Conservation (phyloP, 2,888 invertebrate genomes). For the Cataglyphis albicans region DNA sequence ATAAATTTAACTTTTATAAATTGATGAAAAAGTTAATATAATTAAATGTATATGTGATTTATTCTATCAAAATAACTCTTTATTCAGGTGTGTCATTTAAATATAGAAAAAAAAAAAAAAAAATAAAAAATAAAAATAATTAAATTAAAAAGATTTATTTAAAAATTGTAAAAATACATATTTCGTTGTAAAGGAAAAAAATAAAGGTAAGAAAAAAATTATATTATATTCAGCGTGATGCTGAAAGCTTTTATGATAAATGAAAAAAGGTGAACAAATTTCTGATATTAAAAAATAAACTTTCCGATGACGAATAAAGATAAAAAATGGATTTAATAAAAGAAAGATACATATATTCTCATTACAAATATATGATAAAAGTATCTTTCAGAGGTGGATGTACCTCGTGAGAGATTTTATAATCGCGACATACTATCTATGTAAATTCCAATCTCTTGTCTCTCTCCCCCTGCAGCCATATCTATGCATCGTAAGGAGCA, state of each 20-base stretch:
- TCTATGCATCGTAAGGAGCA: conserved; percentile 16
- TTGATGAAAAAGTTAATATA: background rate
- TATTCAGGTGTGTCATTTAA: background rate
- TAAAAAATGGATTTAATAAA: background rate
- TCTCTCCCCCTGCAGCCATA: conserved; percentile 4
- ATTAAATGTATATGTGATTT: background rate
- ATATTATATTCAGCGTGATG: no score
- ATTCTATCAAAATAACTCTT: background rate
- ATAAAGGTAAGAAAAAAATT: background rate
- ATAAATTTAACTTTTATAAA: background rate
- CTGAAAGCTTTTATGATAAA: background rate
- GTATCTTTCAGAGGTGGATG: background rate
- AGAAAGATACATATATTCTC: background rate
- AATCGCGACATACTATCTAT: background rate
- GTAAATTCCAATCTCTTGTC: conserved; percentile 9
- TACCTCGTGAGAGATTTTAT: conserved; percentile 22
- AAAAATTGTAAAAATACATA: background rate
- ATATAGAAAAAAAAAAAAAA: background rate
- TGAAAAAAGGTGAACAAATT: background rate
- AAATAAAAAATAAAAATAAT: conserved; percentile 7
- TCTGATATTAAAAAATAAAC: background rate
- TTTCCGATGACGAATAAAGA: background rate
- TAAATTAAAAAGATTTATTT: background rate
- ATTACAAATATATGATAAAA: background rate
- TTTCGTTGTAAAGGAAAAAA: background rate